Evolutionary conservation across 2,888 invertebrate genomes (phyloP), one percentile per base, ranked within the genome.

Genomic region (Nephrotoma guestfalica): DNA sequence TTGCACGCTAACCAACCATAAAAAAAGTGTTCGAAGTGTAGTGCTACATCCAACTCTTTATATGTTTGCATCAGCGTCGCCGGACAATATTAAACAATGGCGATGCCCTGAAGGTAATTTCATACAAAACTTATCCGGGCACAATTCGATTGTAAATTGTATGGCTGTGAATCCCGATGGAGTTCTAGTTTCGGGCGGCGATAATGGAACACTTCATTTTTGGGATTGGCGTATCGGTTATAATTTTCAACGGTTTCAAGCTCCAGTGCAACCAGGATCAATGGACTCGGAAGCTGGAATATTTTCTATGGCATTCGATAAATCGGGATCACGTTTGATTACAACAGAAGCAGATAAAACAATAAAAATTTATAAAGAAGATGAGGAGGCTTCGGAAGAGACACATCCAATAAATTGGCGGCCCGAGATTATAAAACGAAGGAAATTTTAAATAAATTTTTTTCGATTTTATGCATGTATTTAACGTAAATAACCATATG

Each of bases 141-240:
- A 99, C 91, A 99, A 98, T 91, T 97, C 99, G 0, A 99, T 99
- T 88, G 95, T 99, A 42, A 99, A 99, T 92, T 97, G 98, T 89
- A 93, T 99, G 92, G 98, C 97, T 0, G 96, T 97, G 6, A 99
- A 99, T 92, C 94, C 96, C 0, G 99, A 98, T 89, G 97, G 98
- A 0, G 99, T 99, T 11, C 92, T 99, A 4, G 98, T 99, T 2
- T 99, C 99, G 5, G 99, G 99, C 4, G 99, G 98, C 40, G 99
- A 99, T 91, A 99, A 99, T 90, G 99, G 99, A 0, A 97, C 98
- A 0, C 94, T 99, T 93, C 95, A 97, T 91, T 96, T 97, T 89
- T 99, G 99, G 99, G 99, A 99, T 91, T 99, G 99, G 99, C 94
- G 97, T 89, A 99, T 99, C 0, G 99, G 99, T 0, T 99, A 99